Evolutionary conservation across 2,797 vertebrate species (phyloP), one percentile per base, ranked within the genome.

Genomic region (Nothura maculosa): DNA sequence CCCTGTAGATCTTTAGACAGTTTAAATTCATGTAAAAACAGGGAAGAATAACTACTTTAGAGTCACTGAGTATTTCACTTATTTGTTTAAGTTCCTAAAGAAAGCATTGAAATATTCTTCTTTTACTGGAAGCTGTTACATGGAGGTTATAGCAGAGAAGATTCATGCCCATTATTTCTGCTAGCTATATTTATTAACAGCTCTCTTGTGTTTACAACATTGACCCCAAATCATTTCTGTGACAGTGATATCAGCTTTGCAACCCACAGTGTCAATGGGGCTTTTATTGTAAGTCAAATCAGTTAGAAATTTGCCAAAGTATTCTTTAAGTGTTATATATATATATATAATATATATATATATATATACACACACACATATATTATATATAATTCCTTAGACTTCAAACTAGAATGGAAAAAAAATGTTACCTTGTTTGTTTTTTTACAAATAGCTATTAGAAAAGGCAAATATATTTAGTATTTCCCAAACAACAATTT

Each of bases 141-240:
- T 8, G 73, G 24, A 74, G 28, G 6, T 16, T 70, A 22, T 45
- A 50, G 19, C 9, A 34, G n/a, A 34, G 67, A 48, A 85, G 63
- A 80, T n/a, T 54, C 15, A 43, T 74, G 48, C 10, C 30, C 30
- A 20, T 74, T 43, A 47, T 17, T 89, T 87, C 15, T 19, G n/a
- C 6, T 61, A 40, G 5, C 5, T 4, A 2, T 47, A 64, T 87
- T 60, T 78, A 9, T 69, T n/a, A 8, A 2, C 36, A 24, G 58
- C 0, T 0, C 5, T 34, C 69, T 15, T 81, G 25, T 68, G 3
- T 85, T 36, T 69, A 22, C n/a, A 58, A 0, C 12, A 84, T 21
- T 25, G 48, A 36, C 24, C 64, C 38, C 43, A 47, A 50, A 27
- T 54, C 9, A 17, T 10, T 30, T 60, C 9, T 36, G 13, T 28